Evolutionary conservation across 2,113 vertebrate species (phyloP), one percentile per base, ranked within the genome.

Genomic region (Aramus guarauna): DNA sequence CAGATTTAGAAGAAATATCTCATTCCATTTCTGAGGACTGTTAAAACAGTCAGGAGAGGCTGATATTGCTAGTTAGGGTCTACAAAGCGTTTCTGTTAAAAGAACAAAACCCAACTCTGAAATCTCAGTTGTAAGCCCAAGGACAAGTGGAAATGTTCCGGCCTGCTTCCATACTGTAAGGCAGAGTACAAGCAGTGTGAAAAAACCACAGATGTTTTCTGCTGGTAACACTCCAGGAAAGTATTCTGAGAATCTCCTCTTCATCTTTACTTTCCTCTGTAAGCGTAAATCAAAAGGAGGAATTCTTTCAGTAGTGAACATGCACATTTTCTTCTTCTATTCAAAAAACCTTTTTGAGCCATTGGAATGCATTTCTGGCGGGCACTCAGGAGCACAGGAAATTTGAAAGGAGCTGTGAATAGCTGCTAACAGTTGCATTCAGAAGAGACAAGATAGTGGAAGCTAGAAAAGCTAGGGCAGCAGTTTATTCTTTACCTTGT

Each of bases 391-490:
- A 96, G 75, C 45, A 93, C 95, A 95, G 78, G 90, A 94, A 88
- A 88, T 92, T 88, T 93, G 63, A 95, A 95, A 92, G 72, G 75
- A 94, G 30, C 67, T 93, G 95, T 93, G 95, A 97, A 96, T 93
- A 84, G 92, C 79, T 96, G 67, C 52, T 92, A 95, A 94, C 4
- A 22, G 67, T 48, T 76, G 39, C 64, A 84, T 81, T 88, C 41
- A 86, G 72, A 80, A 74, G 37, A 74, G 18, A 83, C 79, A 90
- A 90, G 88, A 77, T 12, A 85, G 48, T 56, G 66, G 74, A 72
- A 91, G 39, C 23, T 30, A 71, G 60, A 67, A 94, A 82, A 78
- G 41, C 53, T 90, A 85, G 29, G 74, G n/a, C 32, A 72, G 73
- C 11, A 34, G 50, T 73, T 75, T 88, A 9, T 29, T 64, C 15